phyloP scores from a whole-genome alignment of 1,140 invertebrate species.

The Habropoda laboriosa region DNA sequence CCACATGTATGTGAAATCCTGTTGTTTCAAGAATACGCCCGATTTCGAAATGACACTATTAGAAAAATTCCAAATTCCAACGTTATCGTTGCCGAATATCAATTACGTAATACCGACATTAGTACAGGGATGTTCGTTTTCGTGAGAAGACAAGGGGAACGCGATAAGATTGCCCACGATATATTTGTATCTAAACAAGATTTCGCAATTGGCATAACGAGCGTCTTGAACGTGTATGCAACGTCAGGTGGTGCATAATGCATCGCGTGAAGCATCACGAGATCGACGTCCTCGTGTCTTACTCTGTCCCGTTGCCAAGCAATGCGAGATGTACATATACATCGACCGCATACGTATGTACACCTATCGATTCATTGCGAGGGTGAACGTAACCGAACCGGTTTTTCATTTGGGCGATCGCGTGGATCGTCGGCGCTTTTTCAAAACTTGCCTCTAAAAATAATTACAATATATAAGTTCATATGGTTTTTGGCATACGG shows the following conservation, averaged over 20 bases:
- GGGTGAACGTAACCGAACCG: not conserved
- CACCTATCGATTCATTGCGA: not conserved
- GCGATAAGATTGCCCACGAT: too few relatives aligned
- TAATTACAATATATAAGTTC: not conserved
- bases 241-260: not conserved
- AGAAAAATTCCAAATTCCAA: too few relatives aligned
- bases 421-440: not conserved
- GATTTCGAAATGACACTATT: too few relatives aligned
- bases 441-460: not conserved
- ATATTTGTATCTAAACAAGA: not conserved
- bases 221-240: not conserved
- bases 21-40: too few relatives aligned
- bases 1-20: too few relatives aligned
- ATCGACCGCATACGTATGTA: not conserved
- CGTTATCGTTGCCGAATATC: too few relatives aligned
- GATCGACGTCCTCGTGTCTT: not conserved
- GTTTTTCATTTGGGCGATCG: not conserved
- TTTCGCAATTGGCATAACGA: not conserved
- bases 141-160: not conserved
- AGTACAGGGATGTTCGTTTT: not conserved
- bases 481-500: not conserved
- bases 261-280: conserved; percentile 8
- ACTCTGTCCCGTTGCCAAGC: not conserved
- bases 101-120: not conserved
- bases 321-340: not conserved